A percentile compares a stretch with the other conserved stretches of the same genome.
These are phyloP conservation scores for Pterocles gutturalis DNA, from an alignment of 2,113 vertebrate species.

Conservation along the genomic window DNA sequence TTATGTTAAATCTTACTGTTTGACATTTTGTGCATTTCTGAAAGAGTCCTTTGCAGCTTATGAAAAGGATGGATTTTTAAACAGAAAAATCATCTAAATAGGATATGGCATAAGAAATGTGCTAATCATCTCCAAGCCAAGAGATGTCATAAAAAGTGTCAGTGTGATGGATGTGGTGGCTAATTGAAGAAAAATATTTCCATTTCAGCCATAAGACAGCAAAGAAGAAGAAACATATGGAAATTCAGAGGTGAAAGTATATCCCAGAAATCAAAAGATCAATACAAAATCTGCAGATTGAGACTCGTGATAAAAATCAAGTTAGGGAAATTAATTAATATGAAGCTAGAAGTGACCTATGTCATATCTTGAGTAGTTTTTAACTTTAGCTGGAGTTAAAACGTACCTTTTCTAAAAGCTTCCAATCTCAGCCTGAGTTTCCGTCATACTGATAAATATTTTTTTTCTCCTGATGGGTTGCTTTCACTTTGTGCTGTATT, in stretches of 20 bases:
- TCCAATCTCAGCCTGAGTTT: background rate
- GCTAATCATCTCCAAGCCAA: background rate
- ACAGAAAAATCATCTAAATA: background rate
- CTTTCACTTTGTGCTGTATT: background rate
- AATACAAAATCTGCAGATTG: background rate
- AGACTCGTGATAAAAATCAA: background rate
- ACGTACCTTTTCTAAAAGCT: background rate
- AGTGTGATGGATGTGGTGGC: background rate
- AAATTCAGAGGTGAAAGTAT: background rate
- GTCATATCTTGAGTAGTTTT: background rate
- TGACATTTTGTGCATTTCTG: background rate
- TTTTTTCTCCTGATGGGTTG: background rate
- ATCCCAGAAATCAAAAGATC: background rate
- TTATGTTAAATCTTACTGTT: background rate
- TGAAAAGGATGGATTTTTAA: background rate
- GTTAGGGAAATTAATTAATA: background rate
- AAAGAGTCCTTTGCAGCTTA: background rate
- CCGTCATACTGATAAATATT: background rate
- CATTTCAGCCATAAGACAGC: background rate
- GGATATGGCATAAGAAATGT: background rate
- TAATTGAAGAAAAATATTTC: constrained; percentile 16
- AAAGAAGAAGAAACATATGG: background rate
- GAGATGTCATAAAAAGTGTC: background rate
- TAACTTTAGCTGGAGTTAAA: background rate
- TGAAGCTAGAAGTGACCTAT: background rate